Percentiles rank a stretch among this genome's conserved stretches.
phyloP scores from a whole-genome alignment of 2,797 vertebrate genomes.

The Hippocampus kuda region DNA sequence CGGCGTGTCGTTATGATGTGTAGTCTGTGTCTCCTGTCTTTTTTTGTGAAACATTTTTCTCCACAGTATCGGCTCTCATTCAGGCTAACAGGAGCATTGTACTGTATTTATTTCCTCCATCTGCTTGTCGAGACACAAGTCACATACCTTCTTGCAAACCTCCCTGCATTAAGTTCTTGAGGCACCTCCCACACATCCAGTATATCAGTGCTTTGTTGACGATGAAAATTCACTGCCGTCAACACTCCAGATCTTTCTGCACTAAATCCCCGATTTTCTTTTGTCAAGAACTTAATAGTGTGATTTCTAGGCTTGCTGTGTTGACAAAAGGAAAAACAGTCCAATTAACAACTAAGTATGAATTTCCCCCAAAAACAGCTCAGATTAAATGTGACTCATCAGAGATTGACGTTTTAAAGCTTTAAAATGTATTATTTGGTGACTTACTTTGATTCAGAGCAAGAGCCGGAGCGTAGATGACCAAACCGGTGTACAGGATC shows the following conservation, averaged over 20 bases:
- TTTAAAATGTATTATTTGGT: background rate
- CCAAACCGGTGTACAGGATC: slow-evolving; percentile 73
- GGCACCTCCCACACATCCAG: background rate
- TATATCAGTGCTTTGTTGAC: too few relatives aligned
- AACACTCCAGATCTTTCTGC: background rate
- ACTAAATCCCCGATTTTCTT: background rate
- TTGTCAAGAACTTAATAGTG: background rate
- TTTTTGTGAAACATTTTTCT: background rate
- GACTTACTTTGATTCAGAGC: slow-evolving; percentile 75
- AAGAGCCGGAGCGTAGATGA: slow-evolving; percentile 74
- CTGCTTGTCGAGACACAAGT: background rate
- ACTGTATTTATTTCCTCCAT: background rate
- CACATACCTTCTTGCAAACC: background rate
- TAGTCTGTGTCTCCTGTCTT: background rate
- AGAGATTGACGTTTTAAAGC: background rate
- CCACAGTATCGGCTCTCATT: too few relatives aligned
- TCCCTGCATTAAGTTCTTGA: background rate
- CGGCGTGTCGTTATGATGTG: background rate
- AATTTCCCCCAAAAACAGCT: background rate
- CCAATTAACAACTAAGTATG: background rate
- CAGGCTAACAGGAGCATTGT: background rate
- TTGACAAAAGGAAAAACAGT: too few relatives aligned
- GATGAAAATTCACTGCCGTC: too few relatives aligned
- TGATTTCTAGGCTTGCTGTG: too few relatives aligned
- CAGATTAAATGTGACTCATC: background rate